Conservation (phyloP, 2,113 vertebrate species). For the Atlantisia rogersi region DNA sequence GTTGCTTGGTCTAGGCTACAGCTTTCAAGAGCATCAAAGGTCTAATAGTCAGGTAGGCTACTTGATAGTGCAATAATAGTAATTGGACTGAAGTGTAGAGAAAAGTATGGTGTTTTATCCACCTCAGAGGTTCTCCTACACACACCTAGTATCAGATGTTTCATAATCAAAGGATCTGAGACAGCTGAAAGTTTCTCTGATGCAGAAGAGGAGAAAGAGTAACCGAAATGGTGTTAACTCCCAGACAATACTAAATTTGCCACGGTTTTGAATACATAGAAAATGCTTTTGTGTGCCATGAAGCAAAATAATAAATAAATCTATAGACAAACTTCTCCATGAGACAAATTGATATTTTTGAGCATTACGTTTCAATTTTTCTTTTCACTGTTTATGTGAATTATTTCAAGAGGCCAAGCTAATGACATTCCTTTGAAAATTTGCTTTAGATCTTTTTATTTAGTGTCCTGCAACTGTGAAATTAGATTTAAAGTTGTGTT, state of each 20-base stretch:
- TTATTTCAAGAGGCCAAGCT: neutral
- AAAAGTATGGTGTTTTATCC: conserved; percentile 69
- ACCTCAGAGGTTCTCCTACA: conserved; percentile 44
- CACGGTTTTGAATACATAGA: conserved; percentile 27
- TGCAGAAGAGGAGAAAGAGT: conserved; percentile 42
- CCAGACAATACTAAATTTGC: conserved; percentile 33
- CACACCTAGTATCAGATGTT: conserved; percentile 56
- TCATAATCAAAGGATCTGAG: conserved; percentile 38
- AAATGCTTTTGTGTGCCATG: conserved; percentile 20
- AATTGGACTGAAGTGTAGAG: conserved; percentile 71
- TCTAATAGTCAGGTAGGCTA: conserved; percentile 71
- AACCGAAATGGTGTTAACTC: conserved; percentile 28
- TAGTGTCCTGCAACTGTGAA: conserved; percentile 21
- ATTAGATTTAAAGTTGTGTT: neutral
- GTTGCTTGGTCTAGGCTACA: conserved; percentile 11
- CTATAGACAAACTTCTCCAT: conserved; percentile 22
- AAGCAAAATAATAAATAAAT: conserved; percentile 42
- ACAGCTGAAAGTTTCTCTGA: neutral
- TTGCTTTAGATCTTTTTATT: neutral
- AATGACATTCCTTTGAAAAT: neutral
- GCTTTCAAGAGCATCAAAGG: conserved; percentile 59
- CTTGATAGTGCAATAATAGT: conserved; percentile 76
- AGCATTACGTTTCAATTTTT: neutral
- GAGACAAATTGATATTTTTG: neutral
- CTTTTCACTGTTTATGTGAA: neutral